These are phyloP conservation scores for Vulpes lagopus DNA, from an alignment of 2,113 vertebrate species.

Conservation along the genomic window DNA sequence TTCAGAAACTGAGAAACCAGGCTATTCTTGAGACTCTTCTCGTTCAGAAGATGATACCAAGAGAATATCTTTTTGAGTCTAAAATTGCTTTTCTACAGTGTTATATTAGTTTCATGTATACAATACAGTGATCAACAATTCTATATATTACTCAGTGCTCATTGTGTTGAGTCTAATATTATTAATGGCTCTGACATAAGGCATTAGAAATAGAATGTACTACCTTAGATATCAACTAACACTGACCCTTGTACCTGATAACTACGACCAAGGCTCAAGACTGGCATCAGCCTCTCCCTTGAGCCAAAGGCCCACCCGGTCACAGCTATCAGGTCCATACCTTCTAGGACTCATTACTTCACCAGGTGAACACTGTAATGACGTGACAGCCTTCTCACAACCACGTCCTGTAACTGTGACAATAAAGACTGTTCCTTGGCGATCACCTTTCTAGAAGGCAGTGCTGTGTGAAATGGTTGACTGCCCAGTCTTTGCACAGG, in stretches of 20 bases:
- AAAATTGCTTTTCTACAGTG: background rate
- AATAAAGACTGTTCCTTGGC: background rate
- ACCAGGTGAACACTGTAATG: background rate
- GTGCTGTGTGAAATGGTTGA: background rate
- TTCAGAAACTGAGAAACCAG: background rate
- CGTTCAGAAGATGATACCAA: constrained; percentile 24
- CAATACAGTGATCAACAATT: background rate
- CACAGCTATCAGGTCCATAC: background rate
- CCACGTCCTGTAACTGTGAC: background rate
- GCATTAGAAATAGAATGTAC: background rate
- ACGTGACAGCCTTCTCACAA: background rate
- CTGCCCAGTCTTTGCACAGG: background rate
- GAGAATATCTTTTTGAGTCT: background rate
- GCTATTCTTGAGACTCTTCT: background rate
- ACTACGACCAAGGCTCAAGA: background rate
- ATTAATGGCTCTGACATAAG: background rate
- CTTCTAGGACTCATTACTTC: background rate
- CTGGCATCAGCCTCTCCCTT: background rate
- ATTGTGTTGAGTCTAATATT: background rate
- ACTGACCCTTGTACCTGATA: background rate
- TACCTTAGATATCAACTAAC: constrained; percentile 13
- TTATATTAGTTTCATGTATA: background rate
- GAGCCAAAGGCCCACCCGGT: background rate
- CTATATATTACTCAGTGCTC: background rate
- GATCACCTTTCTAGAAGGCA: constrained; percentile 12